These are phyloP conservation scores for Indri indri DNA, from an alignment of 2,113 vertebrate genomes.

Conservation along the genomic window DNA sequence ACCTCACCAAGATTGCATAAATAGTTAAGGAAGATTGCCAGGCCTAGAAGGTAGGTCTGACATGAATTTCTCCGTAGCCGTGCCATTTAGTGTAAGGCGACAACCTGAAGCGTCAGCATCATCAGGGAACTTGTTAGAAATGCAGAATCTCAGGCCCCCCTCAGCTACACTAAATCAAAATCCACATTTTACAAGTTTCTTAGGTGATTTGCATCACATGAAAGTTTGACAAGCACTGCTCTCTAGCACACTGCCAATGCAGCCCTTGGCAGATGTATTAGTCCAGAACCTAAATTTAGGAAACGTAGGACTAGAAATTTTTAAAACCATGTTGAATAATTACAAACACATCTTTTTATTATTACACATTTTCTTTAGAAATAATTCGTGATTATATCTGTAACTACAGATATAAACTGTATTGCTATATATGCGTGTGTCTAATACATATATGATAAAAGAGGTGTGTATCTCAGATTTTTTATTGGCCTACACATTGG, in stretches of 20 bases:
- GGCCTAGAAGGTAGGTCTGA: not conserved
- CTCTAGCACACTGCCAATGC: not conserved
- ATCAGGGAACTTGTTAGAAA: not conserved
- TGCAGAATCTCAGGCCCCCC: not conserved
- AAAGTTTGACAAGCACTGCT: not conserved
- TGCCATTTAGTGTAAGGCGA: not conserved
- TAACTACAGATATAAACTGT: not conserved
- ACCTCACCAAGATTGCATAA: not conserved
- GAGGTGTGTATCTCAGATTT: not conserved
- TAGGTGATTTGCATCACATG: not conserved
- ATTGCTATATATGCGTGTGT: not conserved
- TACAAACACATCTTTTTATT: not conserved
- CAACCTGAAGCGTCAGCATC: fast-evolving
- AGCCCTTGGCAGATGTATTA: not conserved
- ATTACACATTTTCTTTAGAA: not conserved
- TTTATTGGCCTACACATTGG: not conserved
- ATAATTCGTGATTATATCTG: not conserved
- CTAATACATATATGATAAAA: not conserved
- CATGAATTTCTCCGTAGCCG: not conserved
- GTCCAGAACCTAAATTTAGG: not conserved
- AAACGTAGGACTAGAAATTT: not conserved
- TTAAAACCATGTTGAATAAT: not conserved
- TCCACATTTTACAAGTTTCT: not conserved
- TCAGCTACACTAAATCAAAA: not conserved
- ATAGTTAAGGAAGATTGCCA: not conserved